Evolutionary conservation across 1,140 invertebrate genomes (phyloP), one percentile per base, ranked within the genome.

Genomic region (Cyclina sinensis): DNA sequence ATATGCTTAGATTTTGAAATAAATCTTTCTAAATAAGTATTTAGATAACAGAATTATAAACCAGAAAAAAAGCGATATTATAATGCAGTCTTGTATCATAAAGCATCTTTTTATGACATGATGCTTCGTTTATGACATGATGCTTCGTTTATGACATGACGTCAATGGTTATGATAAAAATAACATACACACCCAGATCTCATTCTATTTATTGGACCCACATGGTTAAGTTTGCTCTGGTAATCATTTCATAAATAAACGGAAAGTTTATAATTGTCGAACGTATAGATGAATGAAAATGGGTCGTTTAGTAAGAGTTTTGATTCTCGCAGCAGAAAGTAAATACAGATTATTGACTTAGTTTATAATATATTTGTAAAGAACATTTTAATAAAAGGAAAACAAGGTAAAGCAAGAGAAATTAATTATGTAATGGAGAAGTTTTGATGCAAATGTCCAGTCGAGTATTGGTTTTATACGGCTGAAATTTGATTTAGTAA

Each of bases 1-100:
- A 43, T 83, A 43, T 46, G 57, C 18, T 16, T 43, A 14, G 57
- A 39, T 57, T 7, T 76, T 27, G 43, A 27, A 18, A 43, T 76
- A 48, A 43, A 76, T 27, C 16, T 16, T 76, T 5, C 12, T 76
- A 14, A 76, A 76, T 76, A 48, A n/a, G n/a, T 76, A 76, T 57
- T 57, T 57, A 57, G 51, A 57, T 57, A 57, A 57, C 5, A 57
- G 51, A n/a, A 18, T 48, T 18, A 18, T 18, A 48, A 57, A 57
- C 51, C 51, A 21, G 5, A 21, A n/a, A n/a, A n/a, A n/a, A 57
- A 57, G n/a, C 51, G 7, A 57, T 57, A n/a, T 11, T 7, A 43
- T 43, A 14, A 43, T 43, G 14, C 43, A 43, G 43, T 4, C 5
- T 7, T 43, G 43, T 4, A 43, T n/a, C n/a, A n/a, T 43, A 43